Conservation (phyloP, 2,113 vertebrate species). For the Siniperca chuatsi region DNA sequence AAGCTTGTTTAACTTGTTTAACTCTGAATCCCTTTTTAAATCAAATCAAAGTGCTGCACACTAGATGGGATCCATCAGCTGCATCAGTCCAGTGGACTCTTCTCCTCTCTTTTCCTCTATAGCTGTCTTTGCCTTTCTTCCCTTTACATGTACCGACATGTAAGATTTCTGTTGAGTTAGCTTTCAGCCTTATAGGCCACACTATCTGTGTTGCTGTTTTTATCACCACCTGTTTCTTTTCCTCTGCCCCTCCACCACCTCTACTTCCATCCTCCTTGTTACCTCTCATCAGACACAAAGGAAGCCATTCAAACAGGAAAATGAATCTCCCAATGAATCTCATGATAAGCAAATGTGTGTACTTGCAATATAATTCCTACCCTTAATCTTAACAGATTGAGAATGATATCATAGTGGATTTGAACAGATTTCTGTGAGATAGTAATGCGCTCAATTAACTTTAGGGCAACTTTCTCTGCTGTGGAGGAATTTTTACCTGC, state of each 20-base stretch:
- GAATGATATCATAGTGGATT: background rate
- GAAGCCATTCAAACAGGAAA: background rate
- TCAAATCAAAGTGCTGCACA: conserved; percentile 41
- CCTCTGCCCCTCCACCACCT: background rate
- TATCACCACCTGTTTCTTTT: conserved; percentile 30
- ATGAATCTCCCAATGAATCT: conserved; percentile 15
- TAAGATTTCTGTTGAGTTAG: background rate
- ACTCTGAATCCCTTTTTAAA: conserved; percentile 44
- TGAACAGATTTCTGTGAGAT: background rate
- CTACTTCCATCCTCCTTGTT: conserved; percentile 8
- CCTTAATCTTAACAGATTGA: conserved; percentile 13
- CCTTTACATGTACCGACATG: background rate
- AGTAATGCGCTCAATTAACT: background rate
- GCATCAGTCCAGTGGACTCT: conserved; percentile 12
- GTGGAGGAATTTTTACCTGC: background rate
- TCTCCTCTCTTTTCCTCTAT: conserved; percentile 4
- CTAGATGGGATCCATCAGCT: conserved; percentile 31
- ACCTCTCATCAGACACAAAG: conserved; percentile 8
- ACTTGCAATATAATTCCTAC: conserved; percentile 6
- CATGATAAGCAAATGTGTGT: conserved; percentile 13
- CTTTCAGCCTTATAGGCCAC: background rate
- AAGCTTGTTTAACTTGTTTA: conserved; percentile 29
- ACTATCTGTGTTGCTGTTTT: conserved; percentile 1
- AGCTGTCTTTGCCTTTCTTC: background rate
- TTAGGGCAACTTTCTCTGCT: background rate